These are phyloP conservation scores for Aegypius monachus DNA, from an alignment of 2,113 vertebrate species.

Conservation along the genomic window DNA sequence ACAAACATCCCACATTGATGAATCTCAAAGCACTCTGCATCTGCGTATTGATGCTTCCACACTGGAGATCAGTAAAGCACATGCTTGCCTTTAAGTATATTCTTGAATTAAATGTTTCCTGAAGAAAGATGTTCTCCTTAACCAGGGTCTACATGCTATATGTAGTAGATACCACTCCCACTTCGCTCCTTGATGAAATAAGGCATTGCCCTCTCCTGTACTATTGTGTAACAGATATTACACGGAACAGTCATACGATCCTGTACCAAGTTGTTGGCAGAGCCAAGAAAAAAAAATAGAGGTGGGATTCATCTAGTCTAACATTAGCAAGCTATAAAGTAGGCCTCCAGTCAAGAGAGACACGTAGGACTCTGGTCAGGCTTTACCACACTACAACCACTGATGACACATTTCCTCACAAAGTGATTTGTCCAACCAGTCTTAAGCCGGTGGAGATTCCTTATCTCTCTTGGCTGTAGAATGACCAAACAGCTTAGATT, in stretches of 20 bases:
- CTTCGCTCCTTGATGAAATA: background rate
- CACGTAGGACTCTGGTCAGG: background rate
- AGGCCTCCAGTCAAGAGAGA: background rate
- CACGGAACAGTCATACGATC: background rate
- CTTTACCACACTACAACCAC: background rate
- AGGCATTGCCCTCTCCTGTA: background rate
- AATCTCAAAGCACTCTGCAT: background rate
- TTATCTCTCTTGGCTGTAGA: background rate
- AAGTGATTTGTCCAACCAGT: background rate
- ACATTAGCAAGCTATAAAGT: background rate
- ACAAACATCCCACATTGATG: background rate
- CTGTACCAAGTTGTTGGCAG: background rate
- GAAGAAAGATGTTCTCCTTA: background rate
- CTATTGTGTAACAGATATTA: background rate
- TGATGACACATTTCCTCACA: background rate
- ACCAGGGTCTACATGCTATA: background rate
- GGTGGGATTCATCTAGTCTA: background rate
- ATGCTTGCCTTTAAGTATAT: background rate
- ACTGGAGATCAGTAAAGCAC: background rate
- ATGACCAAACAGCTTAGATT: background rate
- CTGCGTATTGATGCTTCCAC: background rate
- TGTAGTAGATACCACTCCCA: background rate
- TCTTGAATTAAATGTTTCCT: background rate
- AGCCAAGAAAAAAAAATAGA: background rate
- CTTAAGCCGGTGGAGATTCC: background rate